A percentile compares a stretch with the other conserved stretches of the same genome.
phyloP scores from a whole-genome alignment of 2,797 vertebrate species.

The Pseudocheirus occidentalis region DNA sequence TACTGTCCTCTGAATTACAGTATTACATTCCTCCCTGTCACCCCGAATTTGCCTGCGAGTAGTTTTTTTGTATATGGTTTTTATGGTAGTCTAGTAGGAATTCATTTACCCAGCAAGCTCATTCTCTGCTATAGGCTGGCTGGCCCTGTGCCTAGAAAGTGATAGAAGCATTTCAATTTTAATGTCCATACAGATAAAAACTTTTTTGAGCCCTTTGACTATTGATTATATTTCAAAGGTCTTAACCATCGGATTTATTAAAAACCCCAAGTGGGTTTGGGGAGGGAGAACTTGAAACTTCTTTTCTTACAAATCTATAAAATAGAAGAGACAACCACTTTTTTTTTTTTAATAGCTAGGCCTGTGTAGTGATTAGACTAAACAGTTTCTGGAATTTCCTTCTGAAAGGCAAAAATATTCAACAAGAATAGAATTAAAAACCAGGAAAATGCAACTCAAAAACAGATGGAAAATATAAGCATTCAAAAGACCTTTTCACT shows the following conservation, averaged over 20 bases:
- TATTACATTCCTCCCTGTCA: not conserved
- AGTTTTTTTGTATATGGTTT: not conserved
- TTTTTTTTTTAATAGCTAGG: not conserved
- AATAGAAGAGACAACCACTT: not conserved
- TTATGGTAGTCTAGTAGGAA: not conserved
- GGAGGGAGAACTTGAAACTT: not conserved
- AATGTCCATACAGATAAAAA: not conserved
- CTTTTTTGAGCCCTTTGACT: not conserved
- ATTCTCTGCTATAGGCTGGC: not conserved
- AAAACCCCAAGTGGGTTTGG: not conserved
- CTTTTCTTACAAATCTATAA: not conserved
- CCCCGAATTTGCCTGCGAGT: not conserved
- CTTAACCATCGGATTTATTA: not conserved
- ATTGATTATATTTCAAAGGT: not conserved
- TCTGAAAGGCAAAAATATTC: not conserved
- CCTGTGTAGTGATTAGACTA: not conserved
- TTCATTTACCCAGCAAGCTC: not conserved
- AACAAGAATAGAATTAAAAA: not conserved
- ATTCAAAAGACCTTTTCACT: conserved; percentile 10
- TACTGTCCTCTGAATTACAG: not conserved
- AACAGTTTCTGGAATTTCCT: not conserved
- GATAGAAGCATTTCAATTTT: not conserved
- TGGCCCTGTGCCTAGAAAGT: not conserved
- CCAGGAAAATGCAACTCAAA: not conserved
- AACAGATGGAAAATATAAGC: not conserved